phyloP scores from a whole-genome alignment of 2,797 vertebrate species.

The Myotis daubentonii region DNA sequence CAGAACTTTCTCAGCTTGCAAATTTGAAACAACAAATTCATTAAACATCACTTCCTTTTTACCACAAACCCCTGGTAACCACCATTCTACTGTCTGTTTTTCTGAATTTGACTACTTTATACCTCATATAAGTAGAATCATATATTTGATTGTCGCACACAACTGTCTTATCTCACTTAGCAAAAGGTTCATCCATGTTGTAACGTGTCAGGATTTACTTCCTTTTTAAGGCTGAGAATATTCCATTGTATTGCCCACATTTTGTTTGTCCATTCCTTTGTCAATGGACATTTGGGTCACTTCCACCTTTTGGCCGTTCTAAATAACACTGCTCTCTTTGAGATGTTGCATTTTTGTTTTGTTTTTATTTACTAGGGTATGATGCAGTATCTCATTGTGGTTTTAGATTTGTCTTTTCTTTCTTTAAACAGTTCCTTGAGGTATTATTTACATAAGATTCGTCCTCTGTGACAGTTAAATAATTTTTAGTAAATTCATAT shows the following conservation, averaged over 20 bases:
- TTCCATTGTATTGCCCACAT: background rate
- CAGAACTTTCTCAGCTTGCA: background rate
- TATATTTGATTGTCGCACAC: background rate
- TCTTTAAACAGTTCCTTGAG: background rate
- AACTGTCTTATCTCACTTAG: background rate
- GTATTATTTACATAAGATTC: background rate
- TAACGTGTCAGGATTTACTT: background rate
- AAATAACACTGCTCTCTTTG: background rate
- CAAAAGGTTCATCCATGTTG: background rate
- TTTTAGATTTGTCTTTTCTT: conserved; percentile 36
- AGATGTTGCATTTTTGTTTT: background rate
- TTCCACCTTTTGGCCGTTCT: background rate
- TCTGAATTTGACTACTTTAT: background rate
- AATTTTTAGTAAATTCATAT: conserved; percentile 22
- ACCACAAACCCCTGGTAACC: background rate
- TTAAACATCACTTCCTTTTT: background rate
- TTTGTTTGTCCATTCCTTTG: background rate
- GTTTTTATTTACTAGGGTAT: background rate
- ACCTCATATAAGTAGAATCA: background rate
- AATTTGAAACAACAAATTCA: background rate
- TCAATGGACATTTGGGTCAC: background rate
- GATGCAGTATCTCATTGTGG: background rate
- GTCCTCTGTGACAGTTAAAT: conserved; percentile 17
- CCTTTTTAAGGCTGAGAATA: background rate
- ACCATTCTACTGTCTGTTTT: background rate